A percentile compares a stretch with the other conserved stretches of the same genome.
These are phyloP conservation scores for Apis laboriosa DNA, from an alignment of 1,140 invertebrate species.

Conservation along the genomic window DNA sequence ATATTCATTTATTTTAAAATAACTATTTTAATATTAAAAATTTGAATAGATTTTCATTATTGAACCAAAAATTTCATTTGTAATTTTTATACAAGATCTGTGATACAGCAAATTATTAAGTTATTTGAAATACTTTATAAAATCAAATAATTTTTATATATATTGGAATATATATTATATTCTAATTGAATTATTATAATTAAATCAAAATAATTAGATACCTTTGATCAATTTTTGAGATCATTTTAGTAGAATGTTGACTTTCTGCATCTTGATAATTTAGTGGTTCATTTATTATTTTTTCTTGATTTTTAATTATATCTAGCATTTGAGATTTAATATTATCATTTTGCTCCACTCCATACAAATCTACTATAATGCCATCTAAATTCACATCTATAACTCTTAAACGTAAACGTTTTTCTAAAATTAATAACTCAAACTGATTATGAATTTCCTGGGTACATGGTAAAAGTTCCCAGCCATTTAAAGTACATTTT, in stretches of 20 bases:
- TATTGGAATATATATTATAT: slow-evolving; percentile 1
- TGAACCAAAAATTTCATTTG: slow-evolving; percentile 49
- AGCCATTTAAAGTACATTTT: slow-evolving; percentile 85
- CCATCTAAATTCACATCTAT: slow-evolving; percentile 74
- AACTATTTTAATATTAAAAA: slow-evolving; percentile 34
- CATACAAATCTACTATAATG: slow-evolving; percentile 81
- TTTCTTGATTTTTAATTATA: slow-evolving; percentile 20
- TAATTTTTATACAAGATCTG: slow-evolving; percentile 61
- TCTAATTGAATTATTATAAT: slow-evolving; percentile 2
- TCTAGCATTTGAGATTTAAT: slow-evolving; percentile 41
- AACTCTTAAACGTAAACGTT: slow-evolving; percentile 82
- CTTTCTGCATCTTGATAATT: slow-evolving; percentile 27
- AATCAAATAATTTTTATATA: not conserved
- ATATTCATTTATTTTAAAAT: not conserved
- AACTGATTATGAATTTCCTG: slow-evolving; percentile 74
- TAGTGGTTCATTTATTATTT: slow-evolving; percentile 3
- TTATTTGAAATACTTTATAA: not conserved
- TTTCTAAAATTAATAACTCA: slow-evolving; percentile 79
- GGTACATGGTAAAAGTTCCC: slow-evolving; percentile 76
- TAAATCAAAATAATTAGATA: slow-evolving; percentile 38
- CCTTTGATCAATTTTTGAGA: slow-evolving; percentile 50
- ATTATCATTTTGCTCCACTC: slow-evolving; percentile 65
- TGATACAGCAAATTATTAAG: slow-evolving; percentile 53
- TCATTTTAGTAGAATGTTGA: slow-evolving; percentile 32
- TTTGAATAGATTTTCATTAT: slow-evolving; percentile 50